Conservation (phyloP, 2,888 invertebrate species). For the Patella caerulea region DNA sequence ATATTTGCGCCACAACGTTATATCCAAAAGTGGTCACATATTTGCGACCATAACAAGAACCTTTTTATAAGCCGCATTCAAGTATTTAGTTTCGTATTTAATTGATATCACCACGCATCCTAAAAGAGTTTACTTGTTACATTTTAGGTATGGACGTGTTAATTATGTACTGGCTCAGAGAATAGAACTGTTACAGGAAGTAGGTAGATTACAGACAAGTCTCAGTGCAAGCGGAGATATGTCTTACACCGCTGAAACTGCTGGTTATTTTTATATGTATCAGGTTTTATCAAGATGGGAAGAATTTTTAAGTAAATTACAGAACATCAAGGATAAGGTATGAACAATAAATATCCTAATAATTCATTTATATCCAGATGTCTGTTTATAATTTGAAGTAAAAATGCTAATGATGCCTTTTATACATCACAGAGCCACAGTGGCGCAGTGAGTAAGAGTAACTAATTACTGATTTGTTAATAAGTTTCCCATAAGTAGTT, state of each 20-base stretch:
- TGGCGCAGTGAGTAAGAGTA: too few relatives aligned
- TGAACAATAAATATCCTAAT: neutral
- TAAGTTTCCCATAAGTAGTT: too few relatives aligned
- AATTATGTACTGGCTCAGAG: slow-evolving; percentile 97
- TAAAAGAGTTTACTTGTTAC: neutral
- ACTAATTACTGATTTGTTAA: too few relatives aligned
- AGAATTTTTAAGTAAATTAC: slow-evolving; percentile 81
- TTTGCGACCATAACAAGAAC: too few relatives aligned
- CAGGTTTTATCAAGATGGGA: slow-evolving; percentile 94
- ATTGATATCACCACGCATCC: neutral
- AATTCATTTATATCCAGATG: neutral
- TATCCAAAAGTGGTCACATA: too few relatives aligned
- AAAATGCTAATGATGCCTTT: too few relatives aligned
- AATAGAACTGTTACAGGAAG: slow-evolving; percentile 88
- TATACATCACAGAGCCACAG: too few relatives aligned
- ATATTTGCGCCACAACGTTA: too few relatives aligned
- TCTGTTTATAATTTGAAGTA: neutral
- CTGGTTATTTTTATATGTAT: slow-evolving; percentile 97
- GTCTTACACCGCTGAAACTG: slow-evolving; percentile 95
- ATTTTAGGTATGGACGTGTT: slow-evolving; percentile 90
- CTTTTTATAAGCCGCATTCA: too few relatives aligned
- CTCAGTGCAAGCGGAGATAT: slow-evolving; percentile 75
- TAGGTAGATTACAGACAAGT: slow-evolving; percentile 88
- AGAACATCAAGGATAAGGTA: slow-evolving; percentile 72
- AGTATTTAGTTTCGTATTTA: too few relatives aligned